These are phyloP conservation scores for Astreopora myriophthalma DNA, from an alignment of 64 coral and sea anemone genomes.

Conservation along the genomic window DNA sequence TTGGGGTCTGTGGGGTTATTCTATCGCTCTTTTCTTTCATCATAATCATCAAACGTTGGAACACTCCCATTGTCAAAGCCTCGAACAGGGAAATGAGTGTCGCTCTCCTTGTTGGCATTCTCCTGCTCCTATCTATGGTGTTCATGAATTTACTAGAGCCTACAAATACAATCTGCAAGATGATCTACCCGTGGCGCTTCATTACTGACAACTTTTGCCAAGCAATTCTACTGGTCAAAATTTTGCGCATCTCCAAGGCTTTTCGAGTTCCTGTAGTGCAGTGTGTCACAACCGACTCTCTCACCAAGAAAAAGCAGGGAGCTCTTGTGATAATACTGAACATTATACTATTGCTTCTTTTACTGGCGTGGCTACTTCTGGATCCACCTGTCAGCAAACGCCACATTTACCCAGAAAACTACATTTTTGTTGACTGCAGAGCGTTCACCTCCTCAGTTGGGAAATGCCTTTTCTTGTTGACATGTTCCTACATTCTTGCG, in stretches of 20 bases:
- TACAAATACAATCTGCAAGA: constrained; percentile 7
- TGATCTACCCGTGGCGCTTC: constrained; percentile 41
- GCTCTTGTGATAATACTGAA: background rate
- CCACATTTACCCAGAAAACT: background rate
- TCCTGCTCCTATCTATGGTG: background rate
- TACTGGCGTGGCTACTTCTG: background rate
- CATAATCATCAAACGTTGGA: constrained; percentile 45
- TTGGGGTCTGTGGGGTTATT: constrained; percentile 33
- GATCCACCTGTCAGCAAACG: background rate
- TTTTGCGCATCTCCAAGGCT: constrained; percentile 36
- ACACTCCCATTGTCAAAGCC: constrained; percentile 75
- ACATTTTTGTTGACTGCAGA: background rate
- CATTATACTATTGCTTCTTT: background rate
- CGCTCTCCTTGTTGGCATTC: constrained; percentile 33
- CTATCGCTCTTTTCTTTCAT: constrained; percentile 6
- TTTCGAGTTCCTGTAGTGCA: background rate
- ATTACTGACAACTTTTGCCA: constrained; percentile 27
- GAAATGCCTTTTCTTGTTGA: background rate
- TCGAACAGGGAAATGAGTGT: constrained; percentile 68
- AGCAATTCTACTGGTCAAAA: constrained; percentile 51
- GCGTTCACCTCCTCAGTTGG: background rate
- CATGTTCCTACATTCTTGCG: background rate
- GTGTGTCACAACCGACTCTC: too few relatives aligned
- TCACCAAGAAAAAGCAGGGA: background rate
- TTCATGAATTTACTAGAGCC: constrained; percentile 43